Base-by-base conservation (phyloP, 2,113 vertebrate genomes). In the Passer domesticus region DNA sequence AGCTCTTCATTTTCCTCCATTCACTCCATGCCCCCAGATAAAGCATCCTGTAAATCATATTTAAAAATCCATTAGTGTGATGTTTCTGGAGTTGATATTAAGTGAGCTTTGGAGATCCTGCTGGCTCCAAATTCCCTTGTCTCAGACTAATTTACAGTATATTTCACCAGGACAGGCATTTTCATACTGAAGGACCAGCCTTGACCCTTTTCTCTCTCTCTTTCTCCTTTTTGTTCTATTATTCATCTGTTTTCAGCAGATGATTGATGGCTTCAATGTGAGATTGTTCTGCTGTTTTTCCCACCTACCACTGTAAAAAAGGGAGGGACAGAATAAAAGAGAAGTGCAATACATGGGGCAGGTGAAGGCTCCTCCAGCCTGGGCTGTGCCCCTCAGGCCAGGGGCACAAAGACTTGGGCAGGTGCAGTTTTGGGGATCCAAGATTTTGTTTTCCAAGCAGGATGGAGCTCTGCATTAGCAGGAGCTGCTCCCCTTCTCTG, bases 21-120 rank as follows among this genome's bases (percentile, higher is more conserved):
- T 75, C 62, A 63, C 80, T 78, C 2, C 0, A 37, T 85, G 83
- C 47, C 95, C 64, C 91, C 64, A 16, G 66, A 87, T 9, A 55
- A 50, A 95, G 52, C 21, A 2, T 94, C 88, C 84, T 91, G 94
- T 97, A 97, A 97, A 97, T 97, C 95, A 96, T 92, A 92, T 95
- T 97, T 96, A 90, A 95, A 96, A 96, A 88, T 77, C 90, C 92
- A 92, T 97, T 96, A 95, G 81, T 39, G 78, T 92, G 91, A 95
- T 94, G 84, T 88, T 95, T 80, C 95, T 95, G 76, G 55, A 97
- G 90, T 81, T 97, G 86, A 82, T 95, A 89, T 91, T 91, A 95
- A 97, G 83, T 0, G 88, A 94, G 88, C 91, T 95, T 96, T 88
- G 56, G 95, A 81, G 92, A 94, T 69, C 60, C 46, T 66, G 81